Percentiles rank a stretch among this genome's conserved stretches.
Conservation (phyloP, 2,888 invertebrate genomes). For the Eristalis intricaria region DNA sequence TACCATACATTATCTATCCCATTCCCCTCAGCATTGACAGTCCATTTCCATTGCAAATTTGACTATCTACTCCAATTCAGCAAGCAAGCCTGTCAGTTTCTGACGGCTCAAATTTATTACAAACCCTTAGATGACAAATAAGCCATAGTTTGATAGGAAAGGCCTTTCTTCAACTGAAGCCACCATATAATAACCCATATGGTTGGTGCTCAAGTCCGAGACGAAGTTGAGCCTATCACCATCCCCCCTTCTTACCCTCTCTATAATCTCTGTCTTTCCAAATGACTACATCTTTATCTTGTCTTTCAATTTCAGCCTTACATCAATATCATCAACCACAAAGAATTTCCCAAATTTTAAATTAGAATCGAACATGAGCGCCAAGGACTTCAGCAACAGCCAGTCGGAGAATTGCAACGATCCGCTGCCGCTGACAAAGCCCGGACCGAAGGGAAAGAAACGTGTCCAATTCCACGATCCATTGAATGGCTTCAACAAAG, state of each 20-base stretch:
- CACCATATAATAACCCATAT: neutral
- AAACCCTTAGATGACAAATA: no score
- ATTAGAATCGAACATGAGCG: conserved; percentile 80
- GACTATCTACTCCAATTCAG: no score
- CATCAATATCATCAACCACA: conserved; percentile 78
- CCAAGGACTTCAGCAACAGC: conserved; percentile 78
- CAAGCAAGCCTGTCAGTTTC: no score
- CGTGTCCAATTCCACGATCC: conserved; percentile 80
- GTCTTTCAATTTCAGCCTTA: conserved; percentile 75
- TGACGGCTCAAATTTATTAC: no score
- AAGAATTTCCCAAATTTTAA: conserved; percentile 80
- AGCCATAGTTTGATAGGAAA: no score
- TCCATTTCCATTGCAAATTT: no score
- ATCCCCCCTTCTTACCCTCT: neutral
- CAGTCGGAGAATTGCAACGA: conserved; percentile 74
- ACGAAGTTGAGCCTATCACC: neutral
- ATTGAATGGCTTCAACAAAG: conserved; percentile 77
- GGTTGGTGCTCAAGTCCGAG: neutral
- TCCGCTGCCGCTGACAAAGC: conserved; percentile 56
- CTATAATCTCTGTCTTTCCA: neutral
- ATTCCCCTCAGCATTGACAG: no score
- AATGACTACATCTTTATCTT: neutral
- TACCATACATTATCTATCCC: no score
- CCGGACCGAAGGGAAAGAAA: conserved; percentile 77
- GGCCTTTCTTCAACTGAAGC: neutral